Conservation (phyloP, 2,113 vertebrate genomes). For the Hypanus sabinus region DNA sequence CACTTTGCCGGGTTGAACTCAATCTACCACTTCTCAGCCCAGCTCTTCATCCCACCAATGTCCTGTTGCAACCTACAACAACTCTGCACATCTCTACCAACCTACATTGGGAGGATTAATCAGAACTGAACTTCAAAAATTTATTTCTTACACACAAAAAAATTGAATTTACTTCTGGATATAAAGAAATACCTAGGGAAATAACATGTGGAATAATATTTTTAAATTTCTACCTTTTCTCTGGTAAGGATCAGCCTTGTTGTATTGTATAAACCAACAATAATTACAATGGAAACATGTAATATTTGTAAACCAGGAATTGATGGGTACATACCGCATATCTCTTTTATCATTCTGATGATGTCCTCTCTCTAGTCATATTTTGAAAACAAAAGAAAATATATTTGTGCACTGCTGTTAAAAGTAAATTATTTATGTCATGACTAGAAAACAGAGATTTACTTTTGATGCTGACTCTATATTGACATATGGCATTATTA, state of each 20-base stretch:
- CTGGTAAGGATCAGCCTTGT: neutral
- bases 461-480: neutral
- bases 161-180: neutral
- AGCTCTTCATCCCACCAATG: too few species aligned
- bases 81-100: too few species aligned
- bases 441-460: neutral
- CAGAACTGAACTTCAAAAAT: neutral
- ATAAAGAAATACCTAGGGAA: neutral
- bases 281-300: neutral
- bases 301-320: neutral
- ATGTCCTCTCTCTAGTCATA: conserved; percentile 73
- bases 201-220: neutral
- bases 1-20: too few species aligned
- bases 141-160: neutral
- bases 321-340: conserved; percentile 66
- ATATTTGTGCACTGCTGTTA: neutral
- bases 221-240: neutral
- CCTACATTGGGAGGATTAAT: neutral
- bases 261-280: neutral
- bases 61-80: too few species aligned
- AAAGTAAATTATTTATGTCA: neutral
- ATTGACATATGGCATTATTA: neutral
- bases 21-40: too few species aligned
- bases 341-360: conserved; percentile 81
- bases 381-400: conserved; percentile 39